Percentiles rank a stretch among this genome's conserved stretches.
phyloP scores from a whole-genome alignment of 2,797 vertebrate genomes.

The Monodelphis domestica region DNA sequence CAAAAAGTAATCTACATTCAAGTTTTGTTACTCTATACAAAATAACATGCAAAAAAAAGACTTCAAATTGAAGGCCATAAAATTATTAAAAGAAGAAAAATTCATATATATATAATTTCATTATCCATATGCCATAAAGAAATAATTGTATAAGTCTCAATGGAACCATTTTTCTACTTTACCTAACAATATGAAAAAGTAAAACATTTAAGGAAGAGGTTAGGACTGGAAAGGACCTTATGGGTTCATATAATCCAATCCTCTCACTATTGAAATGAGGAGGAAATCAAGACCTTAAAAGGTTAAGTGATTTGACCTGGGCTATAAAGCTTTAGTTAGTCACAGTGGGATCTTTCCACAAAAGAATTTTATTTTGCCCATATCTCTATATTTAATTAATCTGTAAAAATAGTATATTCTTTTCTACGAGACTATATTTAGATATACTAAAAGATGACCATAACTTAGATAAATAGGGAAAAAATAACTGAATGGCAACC shows the following conservation, averaged over 20 bases:
- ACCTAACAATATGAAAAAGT: constrained; percentile 37
- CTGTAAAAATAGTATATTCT: constrained; percentile 2
- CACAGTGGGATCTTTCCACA: constrained; percentile 24
- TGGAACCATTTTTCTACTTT: constrained; percentile 23
- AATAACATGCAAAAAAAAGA: neutral
- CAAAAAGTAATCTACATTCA: constrained; percentile 28
- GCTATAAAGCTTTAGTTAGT: neutral
- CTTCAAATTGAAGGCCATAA: constrained; percentile 20
- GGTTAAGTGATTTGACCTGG: neutral
- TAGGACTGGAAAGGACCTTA: constrained; percentile 13
- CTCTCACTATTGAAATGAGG: constrained; percentile 12
- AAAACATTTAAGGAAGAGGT: constrained; percentile 39
- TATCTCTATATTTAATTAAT: constrained; percentile 44
- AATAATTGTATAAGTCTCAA: constrained; percentile 35
- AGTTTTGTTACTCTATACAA: constrained; percentile 18
- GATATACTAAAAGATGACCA: constrained; percentile 44
- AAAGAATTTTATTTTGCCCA: constrained; percentile 38
- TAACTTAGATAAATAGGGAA: neutral
- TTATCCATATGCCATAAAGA: neutral
- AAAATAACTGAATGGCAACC: constrained; percentile 18
- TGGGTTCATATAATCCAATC: constrained; percentile 11
- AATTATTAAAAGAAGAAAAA: constrained; percentile 33
- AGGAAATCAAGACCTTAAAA: constrained; percentile 6
- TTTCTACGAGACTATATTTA: constrained; percentile 45
- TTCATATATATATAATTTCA: neutral